These are phyloP conservation scores for Meteorus cinctellus DNA, from an alignment of 2,888 invertebrate species.

Conservation along the genomic window DNA sequence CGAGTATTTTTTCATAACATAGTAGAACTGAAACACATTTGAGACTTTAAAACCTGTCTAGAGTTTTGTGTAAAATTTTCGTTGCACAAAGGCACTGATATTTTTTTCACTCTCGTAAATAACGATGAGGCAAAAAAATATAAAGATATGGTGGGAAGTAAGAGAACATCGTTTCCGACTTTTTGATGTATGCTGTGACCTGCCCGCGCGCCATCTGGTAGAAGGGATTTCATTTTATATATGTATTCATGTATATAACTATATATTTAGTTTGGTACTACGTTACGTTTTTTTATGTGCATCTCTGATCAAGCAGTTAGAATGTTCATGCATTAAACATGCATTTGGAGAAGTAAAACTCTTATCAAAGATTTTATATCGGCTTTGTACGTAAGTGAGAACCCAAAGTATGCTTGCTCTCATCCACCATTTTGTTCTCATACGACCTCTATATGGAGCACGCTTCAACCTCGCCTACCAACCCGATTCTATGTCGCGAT, in stretches of 20 bases:
- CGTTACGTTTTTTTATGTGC: slow-evolving; percentile 18
- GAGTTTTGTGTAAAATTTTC: background rate
- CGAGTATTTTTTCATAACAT: too few species aligned
- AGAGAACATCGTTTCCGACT: slow-evolving; percentile 23
- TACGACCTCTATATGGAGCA: slow-evolving; percentile 32
- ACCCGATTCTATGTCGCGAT: slow-evolving; percentile 12
- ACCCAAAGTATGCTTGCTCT: background rate
- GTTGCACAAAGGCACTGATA: background rate
- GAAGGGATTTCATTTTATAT: slow-evolving; percentile 14
- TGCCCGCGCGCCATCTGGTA: background rate
- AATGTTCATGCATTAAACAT: slow-evolving; percentile 39
- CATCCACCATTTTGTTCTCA: slow-evolving; percentile 20
- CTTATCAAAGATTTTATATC: slow-evolving; percentile 41
- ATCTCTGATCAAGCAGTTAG: slow-evolving; percentile 29
- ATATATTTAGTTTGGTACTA: slow-evolving; percentile 4
- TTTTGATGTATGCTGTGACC: slow-evolving; percentile 5
- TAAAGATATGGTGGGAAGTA: slow-evolving; percentile 27
- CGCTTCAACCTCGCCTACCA: slow-evolving; percentile 22
- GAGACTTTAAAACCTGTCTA: background rate
- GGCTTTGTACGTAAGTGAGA: slow-evolving; percentile 13
- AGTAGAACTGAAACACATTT: too few species aligned
- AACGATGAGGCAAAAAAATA: slow-evolving; percentile 15
- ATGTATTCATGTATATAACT: background rate
- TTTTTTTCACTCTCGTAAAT: slow-evolving; percentile 23
- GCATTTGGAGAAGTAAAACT: slow-evolving; percentile 28